Base-by-base conservation (phyloP, 2,888 invertebrate species). In the Aricia artaxerxes region DNA sequence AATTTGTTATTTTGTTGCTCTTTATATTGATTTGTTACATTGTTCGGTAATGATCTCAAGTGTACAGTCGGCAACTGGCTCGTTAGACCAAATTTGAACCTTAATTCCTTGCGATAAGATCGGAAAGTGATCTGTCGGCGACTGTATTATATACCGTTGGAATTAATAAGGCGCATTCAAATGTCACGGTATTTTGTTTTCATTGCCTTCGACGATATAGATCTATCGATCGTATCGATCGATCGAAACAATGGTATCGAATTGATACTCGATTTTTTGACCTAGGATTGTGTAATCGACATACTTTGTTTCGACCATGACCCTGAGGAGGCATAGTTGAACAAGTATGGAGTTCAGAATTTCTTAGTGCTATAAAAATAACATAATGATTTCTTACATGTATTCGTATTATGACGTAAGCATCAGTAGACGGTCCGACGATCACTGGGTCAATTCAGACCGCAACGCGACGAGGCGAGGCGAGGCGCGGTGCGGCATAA, bases 21-120 rank as follows among this genome's bases (percentile, higher is more conserved):
- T 84, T 83, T 82, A 84, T 87, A 90, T 91, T 88, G 89, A 89
- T 91, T 89, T 85, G 86, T 85, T 86, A 85, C 85, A 89, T 89
- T 89, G 86, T 86, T 84, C 83, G 86, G 90, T 90, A 89, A 87
- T 84, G 86, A 89, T 90, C 88, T 84, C 83, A 81, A 84, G 83
- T 88, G 53, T 53, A 53, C 53, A 13, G 53, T 53, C 53, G 13
- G 53, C 3, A 57, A 4, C 57, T 16, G 1, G 11, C 13, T 57
- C 11, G 57, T 57, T 57, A 16, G 16, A 57, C 57, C 57, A 57
- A 57, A 11, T 2, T 57, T 57, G 57, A 13, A 57, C 57, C 57
- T 4, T 16, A 16, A 16, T 4, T 4, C 57, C 57, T 16, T 13
- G 16, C 16, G 57, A 13, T 57, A 57, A 57, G 57, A 16, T 57